phyloP scores from a whole-genome alignment of 1,140 invertebrate genomes.

The Bombus ignitus region DNA sequence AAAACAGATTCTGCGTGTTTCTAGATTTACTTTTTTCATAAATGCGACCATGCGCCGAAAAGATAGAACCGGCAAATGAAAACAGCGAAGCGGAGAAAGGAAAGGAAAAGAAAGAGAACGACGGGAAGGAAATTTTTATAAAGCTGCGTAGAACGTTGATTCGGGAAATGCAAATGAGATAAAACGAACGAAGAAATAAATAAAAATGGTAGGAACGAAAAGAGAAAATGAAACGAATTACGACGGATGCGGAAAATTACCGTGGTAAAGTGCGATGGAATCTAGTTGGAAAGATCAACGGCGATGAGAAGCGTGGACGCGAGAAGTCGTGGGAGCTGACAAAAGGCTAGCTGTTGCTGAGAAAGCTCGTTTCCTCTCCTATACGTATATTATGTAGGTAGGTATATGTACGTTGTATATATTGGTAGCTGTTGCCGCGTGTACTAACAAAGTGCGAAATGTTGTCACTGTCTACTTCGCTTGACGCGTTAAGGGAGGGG shows the following conservation, averaged over 20 bases:
- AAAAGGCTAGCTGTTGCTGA: constrained; percentile 31
- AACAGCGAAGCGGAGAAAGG: background rate
- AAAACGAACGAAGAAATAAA: accelerated
- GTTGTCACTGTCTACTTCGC: constrained; percentile 30
- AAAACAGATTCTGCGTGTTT: background rate
- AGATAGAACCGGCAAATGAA: background rate
- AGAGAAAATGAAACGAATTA: background rate
- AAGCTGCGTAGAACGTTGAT: background rate
- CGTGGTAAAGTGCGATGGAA: background rate
- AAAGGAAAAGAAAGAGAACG: background rate
- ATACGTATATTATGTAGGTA: no score
- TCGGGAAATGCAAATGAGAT: background rate
- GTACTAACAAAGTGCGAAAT: constrained; percentile 35
- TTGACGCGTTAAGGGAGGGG: constrained; percentile 25
- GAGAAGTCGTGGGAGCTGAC: constrained; percentile 71
- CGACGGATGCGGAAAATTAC: background rate
- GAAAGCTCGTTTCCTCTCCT: constrained; percentile 27
- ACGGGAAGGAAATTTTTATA: no score
- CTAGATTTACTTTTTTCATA: background rate
- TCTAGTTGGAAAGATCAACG: constrained; percentile 67
- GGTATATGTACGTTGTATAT: background rate
- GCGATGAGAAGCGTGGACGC: constrained; percentile 66
- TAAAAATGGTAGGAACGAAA: background rate
- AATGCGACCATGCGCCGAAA: background rate
- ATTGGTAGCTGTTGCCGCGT: background rate